These are phyloP conservation scores for Globodera rostochiensis DNA, from an alignment of 1,140 invertebrate genomes.

Conservation along the genomic window DNA sequence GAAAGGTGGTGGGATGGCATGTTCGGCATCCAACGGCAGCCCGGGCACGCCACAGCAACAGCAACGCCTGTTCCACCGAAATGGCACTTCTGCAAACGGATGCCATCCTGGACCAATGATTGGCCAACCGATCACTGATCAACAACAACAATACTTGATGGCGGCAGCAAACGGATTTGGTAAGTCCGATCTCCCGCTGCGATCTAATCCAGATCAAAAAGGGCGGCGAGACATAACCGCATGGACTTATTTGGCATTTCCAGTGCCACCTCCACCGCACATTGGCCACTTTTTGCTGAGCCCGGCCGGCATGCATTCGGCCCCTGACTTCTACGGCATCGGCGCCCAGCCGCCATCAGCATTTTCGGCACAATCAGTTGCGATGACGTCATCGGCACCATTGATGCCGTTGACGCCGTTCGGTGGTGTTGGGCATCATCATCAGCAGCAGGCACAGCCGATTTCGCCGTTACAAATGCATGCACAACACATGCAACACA, in stretches of 20 bases:
- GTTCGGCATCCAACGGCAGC: background rate
- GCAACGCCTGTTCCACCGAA: background rate
- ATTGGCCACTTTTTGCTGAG: background rate
- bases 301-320: background rate
- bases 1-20: background rate
- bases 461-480: constrained; percentile 21
- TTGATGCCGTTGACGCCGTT: constrained; percentile 2
- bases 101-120: background rate
- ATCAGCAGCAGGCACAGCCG: background rate
- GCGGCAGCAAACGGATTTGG: background rate
- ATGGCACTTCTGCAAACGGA: constrained; percentile 1
- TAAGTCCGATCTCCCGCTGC: background rate
- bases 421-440: background rate
- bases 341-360: background rate
- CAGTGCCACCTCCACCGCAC: constrained; percentile 12
- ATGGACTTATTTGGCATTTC: background rate
- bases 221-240: no score
- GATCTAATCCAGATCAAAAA: no score
- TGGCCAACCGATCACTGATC: background rate
- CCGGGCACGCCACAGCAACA: constrained; percentile 7
- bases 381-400: background rate
- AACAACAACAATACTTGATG: constrained; percentile 13
- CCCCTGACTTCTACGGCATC: constrained; percentile 10
- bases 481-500: constrained; percentile 24
- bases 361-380: background rate